Conservation (phyloP, 2,113 vertebrate species). For the Varanus komodoensis region DNA sequence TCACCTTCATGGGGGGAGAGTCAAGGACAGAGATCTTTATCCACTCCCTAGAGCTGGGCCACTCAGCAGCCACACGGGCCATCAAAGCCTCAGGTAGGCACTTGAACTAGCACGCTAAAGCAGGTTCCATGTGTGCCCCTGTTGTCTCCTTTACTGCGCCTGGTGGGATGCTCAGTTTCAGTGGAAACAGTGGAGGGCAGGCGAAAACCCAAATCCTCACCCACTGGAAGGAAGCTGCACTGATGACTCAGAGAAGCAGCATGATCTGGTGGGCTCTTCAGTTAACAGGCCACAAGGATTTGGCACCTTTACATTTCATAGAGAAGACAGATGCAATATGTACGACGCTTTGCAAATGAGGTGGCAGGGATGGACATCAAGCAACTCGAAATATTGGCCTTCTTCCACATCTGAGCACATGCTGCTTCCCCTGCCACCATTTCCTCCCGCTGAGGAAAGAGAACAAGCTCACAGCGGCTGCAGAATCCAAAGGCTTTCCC, state of each 20-base stretch:
- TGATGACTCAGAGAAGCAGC: not conserved
- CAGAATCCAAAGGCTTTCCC: not conserved
- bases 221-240: not conserved
- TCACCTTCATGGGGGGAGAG: slow-evolving; percentile 89
- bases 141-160: not conserved
- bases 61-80: slow-evolving; percentile 89
- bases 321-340: not conserved
- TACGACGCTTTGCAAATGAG: not conserved
- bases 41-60: slow-evolving; percentile 94
- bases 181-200: not conserved
- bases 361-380: not conserved
- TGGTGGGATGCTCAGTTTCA: not conserved
- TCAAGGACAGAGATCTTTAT: slow-evolving; percentile 92
- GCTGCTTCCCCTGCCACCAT: not conserved
- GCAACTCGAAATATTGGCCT: not conserved
- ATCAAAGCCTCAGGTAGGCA: slow-evolving; percentile 93
- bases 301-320: not conserved
- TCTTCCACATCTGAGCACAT: not conserved
- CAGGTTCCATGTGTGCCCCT: not conserved
- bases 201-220: not conserved
- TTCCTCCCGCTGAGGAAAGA: not conserved
- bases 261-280: not conserved
- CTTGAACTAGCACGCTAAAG: not conserved
- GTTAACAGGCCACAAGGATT: not conserved
- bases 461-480: not conserved